Conservation (phyloP, 2,113 vertebrate species). For the Coregonus clupeaformis region DNA sequence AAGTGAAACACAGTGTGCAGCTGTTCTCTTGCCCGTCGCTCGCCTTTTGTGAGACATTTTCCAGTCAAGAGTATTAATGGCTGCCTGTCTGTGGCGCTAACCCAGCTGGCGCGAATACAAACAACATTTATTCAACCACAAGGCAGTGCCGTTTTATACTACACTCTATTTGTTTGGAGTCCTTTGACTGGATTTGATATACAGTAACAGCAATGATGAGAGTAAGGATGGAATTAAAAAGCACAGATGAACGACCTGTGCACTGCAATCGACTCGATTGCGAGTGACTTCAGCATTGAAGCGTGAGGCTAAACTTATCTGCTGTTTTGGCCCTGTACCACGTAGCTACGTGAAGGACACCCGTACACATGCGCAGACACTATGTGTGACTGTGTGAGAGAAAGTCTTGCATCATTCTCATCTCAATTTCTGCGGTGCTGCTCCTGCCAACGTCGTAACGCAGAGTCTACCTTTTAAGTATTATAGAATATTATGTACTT, state of each 20-base stretch:
- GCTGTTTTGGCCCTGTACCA: too few relatives aligned
- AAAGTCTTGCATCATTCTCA: too few relatives aligned
- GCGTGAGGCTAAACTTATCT: too few relatives aligned
- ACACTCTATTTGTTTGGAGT: constrained; percentile 14
- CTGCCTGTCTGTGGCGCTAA: constrained; percentile 44
- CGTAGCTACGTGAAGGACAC: too few relatives aligned
- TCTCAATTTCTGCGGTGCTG: too few relatives aligned
- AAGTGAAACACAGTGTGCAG: constrained; percentile 72
- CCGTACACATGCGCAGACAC: too few relatives aligned
- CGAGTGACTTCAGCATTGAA: background rate
- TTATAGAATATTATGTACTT: too few relatives aligned
- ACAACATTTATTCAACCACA: constrained; percentile 58
- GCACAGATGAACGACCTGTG: too few relatives aligned
- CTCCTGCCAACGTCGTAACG: too few relatives aligned
- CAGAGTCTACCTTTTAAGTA: too few relatives aligned
- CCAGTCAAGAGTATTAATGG: constrained; percentile 68
- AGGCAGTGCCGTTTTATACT: constrained; percentile 54
- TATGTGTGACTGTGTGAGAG: too few relatives aligned
- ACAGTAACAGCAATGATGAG: constrained; percentile 17
- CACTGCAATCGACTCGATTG: background rate
- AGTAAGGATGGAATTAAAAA: too few relatives aligned
- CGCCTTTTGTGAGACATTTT: constrained; percentile 58
- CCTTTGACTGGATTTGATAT: constrained; percentile 35
- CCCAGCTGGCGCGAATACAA: constrained; percentile 68
- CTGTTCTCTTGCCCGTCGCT: constrained; percentile 65